These are phyloP conservation scores for Tamandua tetradactyla DNA, from an alignment of 2,797 vertebrate species.

Conservation along the genomic window DNA sequence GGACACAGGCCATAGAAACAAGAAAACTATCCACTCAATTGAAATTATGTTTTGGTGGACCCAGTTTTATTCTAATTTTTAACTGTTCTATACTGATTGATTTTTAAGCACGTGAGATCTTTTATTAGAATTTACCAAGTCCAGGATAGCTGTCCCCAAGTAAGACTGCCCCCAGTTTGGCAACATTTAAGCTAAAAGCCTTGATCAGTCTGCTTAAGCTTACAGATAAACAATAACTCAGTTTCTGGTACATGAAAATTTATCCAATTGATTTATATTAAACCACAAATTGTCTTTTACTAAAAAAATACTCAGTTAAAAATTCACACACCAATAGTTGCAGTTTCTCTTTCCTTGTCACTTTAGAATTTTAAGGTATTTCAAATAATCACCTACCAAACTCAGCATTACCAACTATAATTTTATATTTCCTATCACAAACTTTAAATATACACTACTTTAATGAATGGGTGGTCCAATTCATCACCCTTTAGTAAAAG, in stretches of 20 bases:
- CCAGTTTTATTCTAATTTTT: background rate
- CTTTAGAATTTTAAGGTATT: background rate
- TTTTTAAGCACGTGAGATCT: background rate
- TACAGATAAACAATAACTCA: background rate
- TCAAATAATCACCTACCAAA: background rate
- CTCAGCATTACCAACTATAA: background rate
- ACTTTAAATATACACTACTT: background rate
- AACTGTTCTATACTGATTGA: background rate
- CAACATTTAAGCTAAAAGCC: background rate
- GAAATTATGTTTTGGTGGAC: background rate
- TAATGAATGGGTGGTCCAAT: background rate
- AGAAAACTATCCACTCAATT: background rate
- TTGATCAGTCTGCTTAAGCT: background rate
- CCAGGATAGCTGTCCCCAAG: background rate
- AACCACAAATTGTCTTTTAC: background rate
- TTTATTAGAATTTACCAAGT: background rate
- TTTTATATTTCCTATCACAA: background rate
- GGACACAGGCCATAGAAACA: background rate
- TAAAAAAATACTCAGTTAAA: constrained; percentile 17
- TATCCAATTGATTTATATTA: background rate
- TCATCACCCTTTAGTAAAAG: background rate
- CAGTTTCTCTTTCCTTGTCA: background rate
- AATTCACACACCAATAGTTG: background rate
- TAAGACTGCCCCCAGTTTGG: background rate
- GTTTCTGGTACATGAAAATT: background rate